Base-by-base conservation (phyloP, 1,140 invertebrate genomes). In the Nylanderia fulva region DNA sequence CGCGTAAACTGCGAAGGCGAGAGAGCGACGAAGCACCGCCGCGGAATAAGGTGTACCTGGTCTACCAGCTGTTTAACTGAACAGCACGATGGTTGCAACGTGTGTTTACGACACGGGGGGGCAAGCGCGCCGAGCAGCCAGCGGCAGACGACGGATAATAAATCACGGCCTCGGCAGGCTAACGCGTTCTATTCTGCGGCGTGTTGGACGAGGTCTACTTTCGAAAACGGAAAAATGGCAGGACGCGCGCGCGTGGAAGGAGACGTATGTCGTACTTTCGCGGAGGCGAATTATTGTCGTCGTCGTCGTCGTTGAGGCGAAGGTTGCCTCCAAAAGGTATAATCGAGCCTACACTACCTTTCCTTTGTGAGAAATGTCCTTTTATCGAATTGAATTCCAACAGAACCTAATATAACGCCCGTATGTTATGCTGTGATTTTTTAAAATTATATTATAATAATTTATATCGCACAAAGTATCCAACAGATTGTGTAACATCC, bases 71-170 rank as follows among this genome's bases (percentile, higher is more conserved):
- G 89, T 82, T 89, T 76, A 83, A 90, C 69, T 71, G 60, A 64
- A 74, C 58, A 45, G 80, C 76, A 82, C 80, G 88, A 87, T 79
- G 60, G 68, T 83, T 60, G 86, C 69, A 88, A 91, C 88, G 87
- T 83, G 88, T 91, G 88, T 91, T 90, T 85, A 85, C 87, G 85
- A 89, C 80, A 69, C 86, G 83, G 84, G 89, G 66, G 87, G 90
- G 87, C 80, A 79, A 54, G 7, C 75, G n/a, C 85, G 61, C 42
- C 66, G 66, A 71, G 61, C 68, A 42, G 54, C 54, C 54, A 72
- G 29, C 66, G 69, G 56, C 71, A 33, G 85, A 80, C 60, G 77
- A 86, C 76, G 74, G 77, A 91, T 85, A 86, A 91, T 91, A 90
- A 91, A 91, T 91, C 90, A 90, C 76, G 33, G 36, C 54, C 58